Base-by-base conservation (phyloP, 2,113 vertebrate species). In the Macrotis lagotis region DNA sequence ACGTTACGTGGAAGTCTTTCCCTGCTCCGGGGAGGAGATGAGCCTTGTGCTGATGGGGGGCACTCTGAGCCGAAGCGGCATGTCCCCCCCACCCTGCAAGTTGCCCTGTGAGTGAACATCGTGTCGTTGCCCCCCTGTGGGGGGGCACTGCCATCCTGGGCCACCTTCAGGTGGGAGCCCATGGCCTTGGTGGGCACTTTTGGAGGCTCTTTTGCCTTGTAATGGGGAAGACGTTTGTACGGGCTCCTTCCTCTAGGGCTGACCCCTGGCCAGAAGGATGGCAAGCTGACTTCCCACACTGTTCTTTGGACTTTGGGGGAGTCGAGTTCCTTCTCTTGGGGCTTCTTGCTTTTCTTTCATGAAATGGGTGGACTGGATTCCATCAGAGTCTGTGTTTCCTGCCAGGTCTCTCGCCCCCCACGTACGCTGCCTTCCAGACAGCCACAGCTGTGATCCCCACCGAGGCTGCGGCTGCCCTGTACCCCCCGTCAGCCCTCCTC, bases 11-110 rank as follows among this genome's bases (percentile, higher is more conserved):
- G 99, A 99, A 98, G 99, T 99, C 96, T 99, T 99, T 97, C 99
- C 99, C 98, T 99, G 99, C 98, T 99, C 99, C 91, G 99, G 99
- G 92, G 99, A 99, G 98, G 99, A 99, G 98, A 99, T 99, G 99
- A 99, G 99, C 98, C 99, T 99, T 92, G 99, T 99, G 97, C 99
- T 99, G 98, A 99, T 99, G 99, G 99, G 99, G 97, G 99, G 99
- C 97, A 99, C 99, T 89, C 98, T 99, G 98, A 99, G 99, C 98
- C 99, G 99, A 98, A 99, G 99, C 95, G 99, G 99, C 98, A 99
- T 99, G 95, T 99, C 99, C 83, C 99, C 99, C 52, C 99, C 99
- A 9, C 99, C 99, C 97, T 99, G 99, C 99, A 99, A 99, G 98
- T 99, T 99, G 97, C 99, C 99, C 97, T 99, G 99, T 99, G 98